Conservation (phyloP, 2,113 vertebrate species). For the Corythaixoides concolor region DNA sequence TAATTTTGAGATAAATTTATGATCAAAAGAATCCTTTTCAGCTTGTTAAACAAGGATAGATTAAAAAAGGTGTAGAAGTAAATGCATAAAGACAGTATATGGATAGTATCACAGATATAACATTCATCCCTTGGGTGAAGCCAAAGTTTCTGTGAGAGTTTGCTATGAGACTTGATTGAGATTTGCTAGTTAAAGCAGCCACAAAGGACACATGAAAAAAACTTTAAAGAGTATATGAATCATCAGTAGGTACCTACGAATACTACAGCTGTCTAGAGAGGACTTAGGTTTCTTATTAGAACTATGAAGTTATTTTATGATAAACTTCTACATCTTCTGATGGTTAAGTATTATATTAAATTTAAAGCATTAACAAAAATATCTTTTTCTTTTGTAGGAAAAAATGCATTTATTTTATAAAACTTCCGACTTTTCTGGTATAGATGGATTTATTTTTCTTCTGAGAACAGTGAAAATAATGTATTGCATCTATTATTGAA, state of each 20-base stretch:
- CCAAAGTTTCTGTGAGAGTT: not conserved
- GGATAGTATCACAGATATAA: not conserved
- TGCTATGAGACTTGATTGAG: not conserved
- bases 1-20: conserved; percentile 3
- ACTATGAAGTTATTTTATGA: not conserved
- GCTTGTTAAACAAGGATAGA: conserved; percentile 12
- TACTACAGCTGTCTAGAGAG: not conserved
- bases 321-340: not conserved
- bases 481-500: not conserved
- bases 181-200: conserved; percentile 8
- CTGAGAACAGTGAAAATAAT: not conserved
- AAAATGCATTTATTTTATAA: not conserved
- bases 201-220: conserved; percentile 39
- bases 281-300: not conserved
- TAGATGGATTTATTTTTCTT: not conserved
- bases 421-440: not conserved
- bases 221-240: not conserved
- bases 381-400: not conserved
- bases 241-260: not conserved
- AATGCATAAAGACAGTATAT: not conserved
- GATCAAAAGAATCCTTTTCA: conserved; percentile 13
- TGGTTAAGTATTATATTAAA: not conserved
- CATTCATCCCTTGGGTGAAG: not conserved
- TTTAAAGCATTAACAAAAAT: not conserved
- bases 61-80: not conserved